Percentiles rank a stretch among this genome's conserved stretches.
phyloP scores from a whole-genome alignment of 2,113 vertebrate species.

The Leucosticte australis region DNA sequence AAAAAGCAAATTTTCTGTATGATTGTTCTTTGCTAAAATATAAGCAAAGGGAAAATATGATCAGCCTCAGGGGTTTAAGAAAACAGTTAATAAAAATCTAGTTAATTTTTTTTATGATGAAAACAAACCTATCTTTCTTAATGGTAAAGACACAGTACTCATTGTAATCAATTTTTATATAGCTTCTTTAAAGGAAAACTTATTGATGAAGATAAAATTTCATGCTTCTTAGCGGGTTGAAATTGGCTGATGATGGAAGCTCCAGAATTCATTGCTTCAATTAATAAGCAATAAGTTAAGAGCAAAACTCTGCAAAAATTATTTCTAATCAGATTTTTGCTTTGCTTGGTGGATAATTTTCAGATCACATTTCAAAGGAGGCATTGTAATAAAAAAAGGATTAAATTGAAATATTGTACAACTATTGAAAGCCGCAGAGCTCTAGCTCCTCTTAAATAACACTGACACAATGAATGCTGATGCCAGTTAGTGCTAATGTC shows the following conservation, averaged over 20 bases:
- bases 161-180: conserved; percentile 34
- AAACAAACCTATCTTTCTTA: conserved; percentile 40
- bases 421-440: not conserved
- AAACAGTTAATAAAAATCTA: conserved; percentile 52
- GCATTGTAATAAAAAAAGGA: not conserved
- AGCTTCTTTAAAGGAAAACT: conserved; percentile 23
- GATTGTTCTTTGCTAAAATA: not conserved
- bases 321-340: not conserved
- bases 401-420: not conserved
- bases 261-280: conserved; percentile 2
- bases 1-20: not conserved
- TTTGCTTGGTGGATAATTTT: conserved; percentile 4
- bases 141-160: not conserved
- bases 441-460: not conserved
- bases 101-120: not conserved
- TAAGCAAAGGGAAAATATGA: not conserved
- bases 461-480: not conserved
- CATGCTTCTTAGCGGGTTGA: not conserved
- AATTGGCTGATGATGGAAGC: conserved; percentile 12
- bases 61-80: not conserved
- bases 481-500: not conserved
- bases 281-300: conserved; percentile 32
- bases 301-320: conserved; percentile 13
- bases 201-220: conserved; percentile 43
- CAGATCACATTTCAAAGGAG: not conserved